Evolutionary conservation across 2,797 vertebrate genomes (phyloP), one percentile per base, ranked within the genome.

Genomic region (Dendrocincla tyrannina): DNA sequence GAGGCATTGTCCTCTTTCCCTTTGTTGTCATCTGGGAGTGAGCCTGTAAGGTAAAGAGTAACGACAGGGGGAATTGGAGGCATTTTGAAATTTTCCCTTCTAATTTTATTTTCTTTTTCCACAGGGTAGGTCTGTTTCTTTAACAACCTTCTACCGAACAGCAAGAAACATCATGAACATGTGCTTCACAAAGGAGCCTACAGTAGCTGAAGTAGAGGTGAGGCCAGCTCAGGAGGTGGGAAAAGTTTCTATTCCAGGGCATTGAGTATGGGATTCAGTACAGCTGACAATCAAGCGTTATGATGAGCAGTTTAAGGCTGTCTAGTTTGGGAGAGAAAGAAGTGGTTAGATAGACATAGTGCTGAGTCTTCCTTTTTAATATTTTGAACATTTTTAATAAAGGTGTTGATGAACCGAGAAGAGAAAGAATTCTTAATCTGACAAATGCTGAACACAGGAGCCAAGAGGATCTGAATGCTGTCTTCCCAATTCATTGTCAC

Each of bases 111-210:
- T 94, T 74, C 59, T 92, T 95, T 74, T 53, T 96, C 95, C 94
- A 77, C 98, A 99, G 99, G 99, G 99, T 98, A 99, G 99, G 97
- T 99, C 99, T 32, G 99, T 99, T 98, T 99, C 99, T 95, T 98
- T 99, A 98, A 99, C 99, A 89, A 99, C 99, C 94, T 99, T 99
- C 98, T 99, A 99, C 98, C 98, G 99, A 98, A 99, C 99, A 97
- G 99, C 99, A 91, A 98, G 99, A 96, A 99, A 99, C 96, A 99
- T 99, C 97, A 99, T 99, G 99, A 99, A 99, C 94, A 99, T 99
- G 99, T 99, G 99, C 98, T 99, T 99, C 97, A 99, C 98, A 62
- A 99, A 99, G 98, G 99, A 99, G 96, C 99, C 99, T 7, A 98
- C 98, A 5, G 99, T 99, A 93, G 98, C 98, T 58, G 99, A 99